Percentiles rank a stretch among this genome's conserved stretches.
Evolutionary conservation across 1,140 invertebrate species (phyloP).

Genomic region (Bombus sibiricus): DNA sequence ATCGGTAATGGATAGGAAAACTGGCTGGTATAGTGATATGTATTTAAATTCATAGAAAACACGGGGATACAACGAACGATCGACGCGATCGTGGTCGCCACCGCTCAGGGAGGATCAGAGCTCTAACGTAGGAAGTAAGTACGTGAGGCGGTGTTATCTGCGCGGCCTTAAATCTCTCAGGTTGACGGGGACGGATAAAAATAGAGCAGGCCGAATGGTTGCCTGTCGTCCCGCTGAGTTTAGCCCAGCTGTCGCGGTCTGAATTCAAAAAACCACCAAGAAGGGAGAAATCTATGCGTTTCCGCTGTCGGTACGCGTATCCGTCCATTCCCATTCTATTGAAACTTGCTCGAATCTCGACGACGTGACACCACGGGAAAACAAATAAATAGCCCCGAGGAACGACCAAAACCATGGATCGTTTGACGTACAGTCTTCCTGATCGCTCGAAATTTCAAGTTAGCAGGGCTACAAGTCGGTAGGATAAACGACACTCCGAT

Average conservation of each 20-base stretch:
- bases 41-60: constrained; percentile 49
- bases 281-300: constrained; percentile 52
- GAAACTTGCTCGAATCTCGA: constrained; percentile 27
- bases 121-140: constrained; percentile 45
- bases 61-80: constrained; percentile 44
- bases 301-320: constrained; percentile 43
- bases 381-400: constrained; percentile 28
- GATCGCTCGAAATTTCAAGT: constrained; percentile 18
- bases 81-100: constrained; percentile 42
- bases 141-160: constrained; percentile 62
- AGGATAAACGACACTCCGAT: background rate
- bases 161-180: constrained; percentile 66
- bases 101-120: constrained; percentile 40
- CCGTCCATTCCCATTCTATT: constrained; percentile 20
- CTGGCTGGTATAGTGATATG: constrained; percentile 9
- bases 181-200: constrained; percentile 66
- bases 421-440: constrained; percentile 21
- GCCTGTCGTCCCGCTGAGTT: constrained; percentile 23
- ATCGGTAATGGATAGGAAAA: background rate
- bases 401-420: background rate
- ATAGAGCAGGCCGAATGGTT: constrained; percentile 65
- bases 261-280: constrained; percentile 60
- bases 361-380: constrained; percentile 32
- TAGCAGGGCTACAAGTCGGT: background rate
- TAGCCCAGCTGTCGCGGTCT: constrained; percentile 58